These are phyloP conservation scores for Tanaodytes sp. DNA, from an alignment of 2,888 invertebrate species.

Conservation along the genomic window DNA sequence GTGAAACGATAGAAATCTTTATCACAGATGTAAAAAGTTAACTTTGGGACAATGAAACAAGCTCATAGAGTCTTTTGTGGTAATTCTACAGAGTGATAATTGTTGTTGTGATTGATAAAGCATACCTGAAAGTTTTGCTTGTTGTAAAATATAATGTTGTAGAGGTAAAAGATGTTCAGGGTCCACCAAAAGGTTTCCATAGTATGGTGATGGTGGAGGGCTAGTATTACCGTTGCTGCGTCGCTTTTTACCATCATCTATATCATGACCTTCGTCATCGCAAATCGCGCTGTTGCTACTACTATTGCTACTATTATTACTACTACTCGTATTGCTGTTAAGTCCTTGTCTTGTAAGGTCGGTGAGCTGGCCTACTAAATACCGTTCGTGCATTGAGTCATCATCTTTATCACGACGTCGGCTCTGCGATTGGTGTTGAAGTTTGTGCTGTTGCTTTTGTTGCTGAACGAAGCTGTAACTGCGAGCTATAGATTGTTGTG, in stretches of 20 bases:
- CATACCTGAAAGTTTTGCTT: constrained; percentile 82
- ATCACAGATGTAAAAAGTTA: no score
- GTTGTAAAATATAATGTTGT: constrained; percentile 91
- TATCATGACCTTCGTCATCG: constrained; percentile 62
- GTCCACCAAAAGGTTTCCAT: constrained; percentile 70
- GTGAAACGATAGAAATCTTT: no score
- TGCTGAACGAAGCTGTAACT: constrained; percentile 76
- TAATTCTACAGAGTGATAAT: no score
- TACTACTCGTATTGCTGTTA: constrained; percentile 67
- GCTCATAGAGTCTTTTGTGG: no score
- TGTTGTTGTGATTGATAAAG: no score
- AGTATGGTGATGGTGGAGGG: constrained; percentile 70
- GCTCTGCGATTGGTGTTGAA: constrained; percentile 62
- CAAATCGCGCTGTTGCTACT: constrained; percentile 63
- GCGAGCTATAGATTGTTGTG: constrained; percentile 75
- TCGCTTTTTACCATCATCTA: constrained; percentile 68
- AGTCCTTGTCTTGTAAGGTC: constrained; percentile 70
- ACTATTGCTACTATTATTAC: constrained; percentile 60
- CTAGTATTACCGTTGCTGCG: constrained; percentile 70
- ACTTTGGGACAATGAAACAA: no score
- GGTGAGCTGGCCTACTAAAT: constrained; percentile 74
- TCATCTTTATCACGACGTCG: constrained; percentile 78
- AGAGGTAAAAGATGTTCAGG: constrained; percentile 83
- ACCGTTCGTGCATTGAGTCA: constrained; percentile 88
- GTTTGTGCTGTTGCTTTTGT: constrained; percentile 71